These are phyloP conservation scores for Girardinichthys multiradiatus DNA, from an alignment of 2,113 vertebrate genomes.

Conservation along the genomic window DNA sequence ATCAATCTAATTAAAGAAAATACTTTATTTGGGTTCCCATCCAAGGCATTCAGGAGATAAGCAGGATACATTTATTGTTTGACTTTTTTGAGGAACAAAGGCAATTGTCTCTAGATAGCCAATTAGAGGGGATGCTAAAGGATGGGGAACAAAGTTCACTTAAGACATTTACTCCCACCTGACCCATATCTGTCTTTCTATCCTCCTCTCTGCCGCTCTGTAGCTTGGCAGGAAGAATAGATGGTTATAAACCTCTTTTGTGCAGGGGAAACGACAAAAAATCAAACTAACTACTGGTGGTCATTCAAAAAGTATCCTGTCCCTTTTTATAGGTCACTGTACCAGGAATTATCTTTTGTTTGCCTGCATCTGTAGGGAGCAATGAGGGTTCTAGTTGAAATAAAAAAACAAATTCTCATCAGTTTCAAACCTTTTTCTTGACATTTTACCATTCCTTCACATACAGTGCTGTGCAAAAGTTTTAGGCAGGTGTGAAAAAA, in stretches of 20 bases:
- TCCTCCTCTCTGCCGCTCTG: slow-evolving; percentile 44
- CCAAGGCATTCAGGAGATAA: slow-evolving; percentile 61
- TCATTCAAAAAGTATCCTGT: slow-evolving; percentile 69
- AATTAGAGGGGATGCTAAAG: slow-evolving; percentile 69
- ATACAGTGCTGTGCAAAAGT: too few species aligned
- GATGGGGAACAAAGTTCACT: background rate
- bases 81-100: slow-evolving; percentile 69
- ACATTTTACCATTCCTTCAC: too few species aligned
- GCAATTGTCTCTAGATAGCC: slow-evolving; percentile 68
- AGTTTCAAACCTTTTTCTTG: too few species aligned
- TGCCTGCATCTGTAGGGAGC: background rate
- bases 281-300: slow-evolving; percentile 54
- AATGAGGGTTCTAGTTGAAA: too few species aligned
- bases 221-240: slow-evolving; percentile 42
- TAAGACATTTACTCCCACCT: slow-evolving; percentile 1
- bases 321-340: slow-evolving; percentile 37
- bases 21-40: slow-evolving; percentile 59
- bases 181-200: slow-evolving; percentile 9
- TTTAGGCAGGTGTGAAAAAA: too few species aligned
- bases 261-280: slow-evolving; percentile 10
- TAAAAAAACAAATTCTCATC: too few species aligned
- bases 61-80: slow-evolving; percentile 64
- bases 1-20: slow-evolving; percentile 60
- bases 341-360: slow-evolving; percentile 52
- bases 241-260: background rate